Percentiles rank a stretch among this genome's conserved stretches.
phyloP scores from a whole-genome alignment of 2,113 vertebrate species.

The Glaucomys volans region DNA sequence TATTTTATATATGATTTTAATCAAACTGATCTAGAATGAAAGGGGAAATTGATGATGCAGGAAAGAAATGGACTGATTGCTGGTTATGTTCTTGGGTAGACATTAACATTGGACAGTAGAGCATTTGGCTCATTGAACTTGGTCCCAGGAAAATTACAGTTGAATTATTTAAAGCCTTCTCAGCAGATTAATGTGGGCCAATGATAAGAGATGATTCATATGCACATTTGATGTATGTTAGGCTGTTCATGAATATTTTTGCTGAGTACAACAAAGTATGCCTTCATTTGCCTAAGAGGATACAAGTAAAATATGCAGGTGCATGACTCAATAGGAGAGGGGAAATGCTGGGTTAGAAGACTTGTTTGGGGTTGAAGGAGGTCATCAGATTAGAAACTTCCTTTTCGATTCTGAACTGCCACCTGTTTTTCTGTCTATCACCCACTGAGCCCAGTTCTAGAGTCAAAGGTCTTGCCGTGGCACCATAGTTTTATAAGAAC shows the following conservation, averaged over 20 bases:
- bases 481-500: not conserved
- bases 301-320: slow-evolving; percentile 12
- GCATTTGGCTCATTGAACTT: slow-evolving; percentile 60
- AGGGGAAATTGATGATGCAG: not conserved
- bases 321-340: slow-evolving; percentile 1
- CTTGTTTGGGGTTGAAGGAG: not conserved
- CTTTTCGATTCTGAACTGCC: not conserved
- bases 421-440: not conserved
- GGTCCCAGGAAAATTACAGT: slow-evolving; percentile 52
- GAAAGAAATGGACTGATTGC: not conserved
- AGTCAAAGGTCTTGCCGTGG: not conserved
- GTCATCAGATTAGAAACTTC: not conserved
- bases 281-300: slow-evolving; percentile 48
- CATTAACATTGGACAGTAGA: not conserved
- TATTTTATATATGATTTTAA: slow-evolving; percentile 4
- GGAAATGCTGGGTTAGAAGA: not conserved
- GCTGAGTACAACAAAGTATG: slow-evolving; percentile 42
- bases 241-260: slow-evolving; percentile 57
- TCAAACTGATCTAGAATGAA: not conserved
- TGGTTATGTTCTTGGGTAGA: not conserved
- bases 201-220: slow-evolving; percentile 71
- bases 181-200: slow-evolving; percentile 70
- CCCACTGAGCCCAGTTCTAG: not conserved
- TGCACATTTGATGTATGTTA: slow-evolving; percentile 51
- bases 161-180: slow-evolving; percentile 69